These are phyloP conservation scores for Lobophora halterata DNA, from an alignment of 2,888 invertebrate species.

Conservation along the genomic window DNA sequence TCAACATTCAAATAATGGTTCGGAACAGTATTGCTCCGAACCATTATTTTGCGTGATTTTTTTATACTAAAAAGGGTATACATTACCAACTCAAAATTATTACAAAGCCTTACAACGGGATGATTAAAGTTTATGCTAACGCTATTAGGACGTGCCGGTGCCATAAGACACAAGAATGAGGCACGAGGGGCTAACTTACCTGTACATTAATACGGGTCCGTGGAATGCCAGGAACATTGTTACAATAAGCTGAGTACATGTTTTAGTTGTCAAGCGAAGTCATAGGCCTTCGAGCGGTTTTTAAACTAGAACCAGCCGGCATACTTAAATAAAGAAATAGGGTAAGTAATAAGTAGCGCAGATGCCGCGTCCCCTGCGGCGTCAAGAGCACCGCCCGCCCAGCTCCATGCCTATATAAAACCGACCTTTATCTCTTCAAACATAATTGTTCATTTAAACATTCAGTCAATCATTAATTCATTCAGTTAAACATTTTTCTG, in stretches of 20 bases:
- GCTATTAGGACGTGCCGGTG: slow-evolving; percentile 2
- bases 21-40: too few relatives aligned
- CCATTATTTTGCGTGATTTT: too few relatives aligned
- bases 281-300: too few relatives aligned
- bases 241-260: slow-evolving; percentile 11
- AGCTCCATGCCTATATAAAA: slow-evolving; percentile 60
- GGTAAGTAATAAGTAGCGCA: slow-evolving; percentile 65
- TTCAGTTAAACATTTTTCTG: slow-evolving; percentile 47
- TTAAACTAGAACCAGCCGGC: too few relatives aligned
- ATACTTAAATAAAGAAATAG: slow-evolving; percentile 30
- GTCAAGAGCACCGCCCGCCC: slow-evolving; percentile 58
- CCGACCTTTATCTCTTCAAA: slow-evolving; percentile 72
- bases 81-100: too few relatives aligned
- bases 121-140: slow-evolving; percentile 1
- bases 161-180: slow-evolving; percentile 5
- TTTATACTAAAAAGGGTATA: too few relatives aligned
- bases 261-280: slow-evolving; percentile 24
- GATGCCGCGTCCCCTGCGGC: slow-evolving; percentile 47
- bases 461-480: too few relatives aligned
- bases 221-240: slow-evolving; percentile 6
- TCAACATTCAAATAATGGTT: too few relatives aligned
- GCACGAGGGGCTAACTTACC: slow-evolving; percentile 1
- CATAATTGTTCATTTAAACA: too few relatives aligned
- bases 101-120: too few relatives aligned
- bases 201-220: slow-evolving; percentile 3